These are phyloP conservation scores for Sinodicranocentrus sp. DNA, from an alignment of 2,888 invertebrate genomes.

Conservation along the genomic window DNA sequence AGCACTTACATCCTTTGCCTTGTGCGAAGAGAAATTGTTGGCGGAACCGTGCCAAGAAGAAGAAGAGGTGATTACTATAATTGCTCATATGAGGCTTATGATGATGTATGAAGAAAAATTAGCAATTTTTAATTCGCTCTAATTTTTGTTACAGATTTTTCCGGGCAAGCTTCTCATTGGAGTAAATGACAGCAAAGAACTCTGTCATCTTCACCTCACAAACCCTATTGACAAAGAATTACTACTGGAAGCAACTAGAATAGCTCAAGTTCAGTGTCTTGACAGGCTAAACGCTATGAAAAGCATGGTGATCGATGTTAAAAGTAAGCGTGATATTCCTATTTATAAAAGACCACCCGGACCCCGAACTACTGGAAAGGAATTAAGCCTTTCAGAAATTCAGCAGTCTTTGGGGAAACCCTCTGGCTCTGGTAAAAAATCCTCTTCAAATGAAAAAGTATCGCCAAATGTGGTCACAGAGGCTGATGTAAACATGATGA, in stretches of 20 bases:
- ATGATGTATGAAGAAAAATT: too few species aligned
- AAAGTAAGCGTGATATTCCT: slow-evolving; percentile 55
- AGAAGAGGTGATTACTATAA: slow-evolving; percentile 26
- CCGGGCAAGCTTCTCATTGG: slow-evolving; percentile 73
- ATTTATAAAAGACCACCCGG: slow-evolving; percentile 32
- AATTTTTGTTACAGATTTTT: slow-evolving; percentile 66
- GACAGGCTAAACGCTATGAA: slow-evolving; percentile 71
- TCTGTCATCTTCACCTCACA: slow-evolving; percentile 73
- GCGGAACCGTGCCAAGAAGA: slow-evolving; percentile 67
- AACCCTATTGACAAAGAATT: slow-evolving; percentile 68
- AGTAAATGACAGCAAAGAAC: slow-evolving; percentile 74
- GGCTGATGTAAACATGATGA: slow-evolving; percentile 38
- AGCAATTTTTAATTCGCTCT: background rate
- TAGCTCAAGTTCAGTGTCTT: slow-evolving; percentile 71
- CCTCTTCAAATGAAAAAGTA: background rate
- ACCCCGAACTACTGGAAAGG: slow-evolving; percentile 46
- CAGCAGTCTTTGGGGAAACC: background rate
- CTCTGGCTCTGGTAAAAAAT: slow-evolving; percentile 11
- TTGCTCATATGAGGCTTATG: too few species aligned
- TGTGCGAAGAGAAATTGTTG: slow-evolving; percentile 65
- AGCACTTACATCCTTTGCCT: slow-evolving; percentile 70
- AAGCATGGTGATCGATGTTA: slow-evolving; percentile 47
- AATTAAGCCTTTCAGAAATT: slow-evolving; percentile 33
- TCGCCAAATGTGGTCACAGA: background rate
- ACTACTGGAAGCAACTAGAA: slow-evolving; percentile 66